Evolutionary conservation across 2,888 invertebrate genomes (phyloP).

Genomic region (Macrophya alboannulata): DNA sequence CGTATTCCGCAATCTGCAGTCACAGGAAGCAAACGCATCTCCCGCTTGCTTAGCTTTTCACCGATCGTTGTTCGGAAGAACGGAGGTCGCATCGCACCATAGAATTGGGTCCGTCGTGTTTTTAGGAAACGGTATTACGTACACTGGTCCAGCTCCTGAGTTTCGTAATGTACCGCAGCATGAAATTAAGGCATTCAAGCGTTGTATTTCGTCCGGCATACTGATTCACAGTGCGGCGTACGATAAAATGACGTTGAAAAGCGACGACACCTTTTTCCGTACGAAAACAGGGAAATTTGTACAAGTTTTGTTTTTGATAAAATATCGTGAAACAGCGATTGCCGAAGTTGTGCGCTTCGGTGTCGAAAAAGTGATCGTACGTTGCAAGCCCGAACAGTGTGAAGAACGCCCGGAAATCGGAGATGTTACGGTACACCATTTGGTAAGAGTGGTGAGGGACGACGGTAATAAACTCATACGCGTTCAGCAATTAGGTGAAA

Average conservation of each 20-base stretch:
- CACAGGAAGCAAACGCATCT: neutral
- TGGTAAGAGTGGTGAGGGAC: neutral
- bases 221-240: neutral
- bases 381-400: neutral
- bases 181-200: neutral
- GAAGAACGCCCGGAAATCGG: neutral
- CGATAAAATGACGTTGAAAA: neutral
- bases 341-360: neutral
- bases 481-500: too few relatives aligned
- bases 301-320: neutral
- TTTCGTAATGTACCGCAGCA: neutral
- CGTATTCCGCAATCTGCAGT: constrained; percentile 6
- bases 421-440: neutral
- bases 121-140: neutral
- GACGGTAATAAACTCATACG: neutral
- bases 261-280: neutral
- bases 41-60: neutral
- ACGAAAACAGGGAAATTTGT: neutral
- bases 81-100: neutral
- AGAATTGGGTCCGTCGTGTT: neutral
- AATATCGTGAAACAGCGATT: neutral
- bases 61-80: neutral
- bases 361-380: neutral
- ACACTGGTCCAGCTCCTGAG: neutral
- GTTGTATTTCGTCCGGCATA: too few relatives aligned